A percentile compares a stretch with the other conserved stretches of the same genome.
These are phyloP conservation scores for Perodicticus potto DNA, from an alignment of 2,797 vertebrate genomes.

Conservation along the genomic window DNA sequence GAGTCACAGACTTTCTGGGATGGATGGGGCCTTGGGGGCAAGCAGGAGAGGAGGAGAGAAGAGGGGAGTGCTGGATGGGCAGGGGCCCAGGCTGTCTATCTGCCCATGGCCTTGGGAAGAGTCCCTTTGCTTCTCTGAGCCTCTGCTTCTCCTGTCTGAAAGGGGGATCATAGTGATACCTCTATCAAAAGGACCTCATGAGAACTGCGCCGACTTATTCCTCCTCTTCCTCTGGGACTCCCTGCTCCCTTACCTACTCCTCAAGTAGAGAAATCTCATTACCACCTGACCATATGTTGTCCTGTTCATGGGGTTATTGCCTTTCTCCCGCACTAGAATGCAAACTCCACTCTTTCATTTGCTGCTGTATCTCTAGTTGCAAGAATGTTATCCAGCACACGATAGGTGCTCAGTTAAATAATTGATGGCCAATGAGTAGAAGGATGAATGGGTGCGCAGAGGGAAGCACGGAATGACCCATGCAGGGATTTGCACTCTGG, in stretches of 20 bases:
- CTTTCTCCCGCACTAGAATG: neutral
- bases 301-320: neutral
- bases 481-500: neutral
- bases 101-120: neutral
- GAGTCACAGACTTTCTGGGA: neutral
- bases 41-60: neutral
- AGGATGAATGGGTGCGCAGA: neutral
- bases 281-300: neutral
- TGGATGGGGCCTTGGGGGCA: neutral
- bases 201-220: neutral
- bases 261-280: neutral
- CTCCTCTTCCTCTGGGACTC: too few species aligned
- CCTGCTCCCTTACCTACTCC: neutral
- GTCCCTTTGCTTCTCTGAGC: neutral
- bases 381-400: too few species aligned
- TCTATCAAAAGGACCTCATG: too few species aligned
- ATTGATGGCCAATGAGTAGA: neutral
- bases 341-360: neutral
- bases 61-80: rapidly evolving
- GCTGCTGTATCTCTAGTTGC: neutral
- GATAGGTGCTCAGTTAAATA: neutral
- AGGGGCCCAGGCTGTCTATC: neutral
- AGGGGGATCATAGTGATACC: neutral
- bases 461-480: neutral
- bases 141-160: neutral